Base-by-base conservation (phyloP, 2,888 invertebrate genomes). In the Rhagophthalmus giganteus region DNA sequence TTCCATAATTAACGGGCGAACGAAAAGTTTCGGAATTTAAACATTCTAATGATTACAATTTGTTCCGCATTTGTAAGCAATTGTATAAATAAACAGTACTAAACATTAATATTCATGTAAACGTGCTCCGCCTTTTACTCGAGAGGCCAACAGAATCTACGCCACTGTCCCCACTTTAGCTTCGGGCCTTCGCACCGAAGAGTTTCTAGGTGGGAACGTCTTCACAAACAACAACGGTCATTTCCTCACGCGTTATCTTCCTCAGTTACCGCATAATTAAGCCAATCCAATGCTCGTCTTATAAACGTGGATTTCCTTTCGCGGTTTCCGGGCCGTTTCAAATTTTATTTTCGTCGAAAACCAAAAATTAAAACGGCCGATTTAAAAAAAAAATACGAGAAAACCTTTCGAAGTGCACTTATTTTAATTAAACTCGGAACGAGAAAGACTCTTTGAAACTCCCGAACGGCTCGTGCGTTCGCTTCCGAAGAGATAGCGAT, bases 111-210 rank as follows among this genome's bases (percentile, higher is more conserved):
- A 56, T 53, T 40, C 49, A 55, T 55, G 42, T 20, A 31, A 40
- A 14, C 16, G 38, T 9, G 45, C 54, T 35, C 55, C 58, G 55
- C 58, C 55, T 52, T 40, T 41, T 12, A 26, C n/a, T 24, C 42
- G 38, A 37, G 45, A 51, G 51, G 48, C 46, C 53, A 58, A 55
- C 58, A 45, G 51, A 53, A 56, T 56, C 47, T 58, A 54, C 51
- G 55, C 54, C 58, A 54, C 54, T 44, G 55, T 53, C 58, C 53
- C 55, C 58, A 50, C 55, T 51, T 49, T 53, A 30, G 44, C 47
- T 49, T 48, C 34, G 32, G 45, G 47, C 49, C 38, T 55, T 48
- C 53, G 53, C 49, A 39, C 46, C 25, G 26, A 32, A 13, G 7
- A 14, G 41, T 25, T 16, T 15, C 15, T 16, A 39, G 47, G 46